These are phyloP conservation scores for Vireo altiloquus DNA, from an alignment of 2,113 vertebrate species.

Conservation along the genomic window DNA sequence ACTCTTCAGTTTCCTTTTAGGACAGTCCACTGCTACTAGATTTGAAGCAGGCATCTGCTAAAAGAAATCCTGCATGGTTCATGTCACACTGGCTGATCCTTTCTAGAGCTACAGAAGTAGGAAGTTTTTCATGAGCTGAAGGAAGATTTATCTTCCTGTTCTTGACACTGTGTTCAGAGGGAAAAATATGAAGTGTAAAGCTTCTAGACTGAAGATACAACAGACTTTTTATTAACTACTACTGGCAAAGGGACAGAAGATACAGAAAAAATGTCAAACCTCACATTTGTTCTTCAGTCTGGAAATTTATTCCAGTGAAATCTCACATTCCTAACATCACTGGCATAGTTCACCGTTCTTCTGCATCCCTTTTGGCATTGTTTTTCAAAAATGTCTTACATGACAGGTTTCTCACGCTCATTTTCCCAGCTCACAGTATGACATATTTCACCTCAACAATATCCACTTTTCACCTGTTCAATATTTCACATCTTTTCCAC, in stretches of 20 bases:
- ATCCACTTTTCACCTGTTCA: not conserved
- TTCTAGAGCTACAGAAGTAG: not conserved
- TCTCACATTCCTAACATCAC: not conserved
- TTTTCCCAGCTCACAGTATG: not conserved
- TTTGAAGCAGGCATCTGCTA: not conserved
- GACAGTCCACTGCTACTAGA: not conserved
- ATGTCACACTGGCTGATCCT: not conserved
- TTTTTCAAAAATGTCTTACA: not conserved
- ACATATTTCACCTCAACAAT: not conserved
- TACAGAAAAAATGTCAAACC: not conserved
- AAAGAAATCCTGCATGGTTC: not conserved
- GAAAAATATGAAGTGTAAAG: not conserved
- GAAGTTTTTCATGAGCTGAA: not conserved
- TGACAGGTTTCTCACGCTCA: not conserved
- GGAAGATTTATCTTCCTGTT: not conserved
- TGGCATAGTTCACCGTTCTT: not conserved
- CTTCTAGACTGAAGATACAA: not conserved
- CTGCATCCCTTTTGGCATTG: not conserved
- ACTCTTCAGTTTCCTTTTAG: not conserved
- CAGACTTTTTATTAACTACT: not conserved
- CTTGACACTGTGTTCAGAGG: not conserved
- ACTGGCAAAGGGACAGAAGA: not conserved
- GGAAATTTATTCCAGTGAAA: not conserved
- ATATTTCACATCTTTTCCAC: not conserved
- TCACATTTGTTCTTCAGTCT: not conserved